Evolutionary conservation across 2,113 vertebrate species (phyloP), one percentile per base, ranked within the genome.

Genomic region (Marcusenius ussheri): DNA sequence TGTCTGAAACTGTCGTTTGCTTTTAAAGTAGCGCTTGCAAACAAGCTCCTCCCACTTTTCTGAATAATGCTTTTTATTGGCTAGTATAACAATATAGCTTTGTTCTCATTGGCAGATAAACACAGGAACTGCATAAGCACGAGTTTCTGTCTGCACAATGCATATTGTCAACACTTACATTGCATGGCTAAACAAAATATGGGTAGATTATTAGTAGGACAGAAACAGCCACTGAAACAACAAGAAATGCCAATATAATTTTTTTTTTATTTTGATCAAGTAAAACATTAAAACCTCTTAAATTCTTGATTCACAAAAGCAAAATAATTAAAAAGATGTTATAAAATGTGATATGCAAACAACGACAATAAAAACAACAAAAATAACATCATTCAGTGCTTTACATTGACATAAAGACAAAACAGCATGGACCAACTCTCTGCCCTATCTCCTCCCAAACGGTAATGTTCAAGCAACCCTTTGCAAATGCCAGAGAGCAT

Each of bases 201-300:
- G 83, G 42, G 8, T 84, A n/a, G 42, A 46, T 84, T 21, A 83
- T 46, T 27, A 27, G 51, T 15, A 35, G 49, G 15, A 51, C 3
- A 84, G 62, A 70, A 5, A 70, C 21, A 13, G 13, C 11, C 17
- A 15, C 13, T 56, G 35, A 56, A 31, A 21, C 46, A 87, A 53
- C 15, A 56, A 21, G 19, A 62, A 93, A 94, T 95, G 92, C 92
- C 92, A 93, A 93, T 94, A 95, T 94, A 94, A 95, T 94, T 93
- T 92, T 94, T 92, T 94, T 51, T 96, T 94, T 94, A 95, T 94
- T 95, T 92, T 93, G 94, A 94, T 94, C 93, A 94, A 94, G 93
- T 94, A 94, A 94, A 94, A 95, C 94, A 94, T 94, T 93, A 93
- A 93, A 91, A 95, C 93, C 93, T 94, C 94, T 94, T 94, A 92